Base-by-base conservation (phyloP, 2,797 vertebrate genomes). In the Antennarius maculatus region DNA sequence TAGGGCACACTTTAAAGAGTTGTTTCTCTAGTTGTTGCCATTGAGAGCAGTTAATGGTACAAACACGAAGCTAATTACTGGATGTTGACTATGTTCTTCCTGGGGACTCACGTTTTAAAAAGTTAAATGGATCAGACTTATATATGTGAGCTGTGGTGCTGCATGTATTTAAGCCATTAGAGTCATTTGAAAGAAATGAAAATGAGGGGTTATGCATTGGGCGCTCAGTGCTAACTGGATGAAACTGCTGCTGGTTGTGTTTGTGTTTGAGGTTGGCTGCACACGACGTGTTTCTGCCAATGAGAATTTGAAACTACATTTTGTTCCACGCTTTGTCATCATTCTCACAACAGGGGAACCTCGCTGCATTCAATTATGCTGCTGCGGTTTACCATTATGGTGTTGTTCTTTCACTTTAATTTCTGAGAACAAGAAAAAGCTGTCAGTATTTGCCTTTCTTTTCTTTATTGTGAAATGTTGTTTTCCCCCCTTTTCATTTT, bases 51-150 rank as follows among this genome's bases (percentile, higher is more conserved):
- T 27, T 80, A 82, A 66, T 65, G 66, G 53, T 34, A 72, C 46
- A 39, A 81, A 66, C 39, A 37, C 46, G 16, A 37, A 69, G 79
- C 50, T 82, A 83, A 85, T 86, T 79, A 79, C 70, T 71, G 50
- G 42, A 80, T 67, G 63, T 69, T 78, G 71, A 68, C 74, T 34
- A 61, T 54, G 46, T 53, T 45, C 65, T 76, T 80, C 12, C 54
- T 65, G 63, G 55, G 69, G 62, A 76, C 58, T 37, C 57, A 7
- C 18, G 23, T 57, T 71, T 69, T 61, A 59, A 78, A 66, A 77
- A 70, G 49, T 56, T 68, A 69, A 79, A 70, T 62, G 60, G 59
- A 72, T 62, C 71, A 7, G 50, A 69, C 28, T 53, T 61, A 70
- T 51, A 27, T 23, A 34, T 34, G 69, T 42, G 56, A 74, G 69